Conservation (phyloP, 2,113 vertebrate species). For the Platycercus adscitus region DNA sequence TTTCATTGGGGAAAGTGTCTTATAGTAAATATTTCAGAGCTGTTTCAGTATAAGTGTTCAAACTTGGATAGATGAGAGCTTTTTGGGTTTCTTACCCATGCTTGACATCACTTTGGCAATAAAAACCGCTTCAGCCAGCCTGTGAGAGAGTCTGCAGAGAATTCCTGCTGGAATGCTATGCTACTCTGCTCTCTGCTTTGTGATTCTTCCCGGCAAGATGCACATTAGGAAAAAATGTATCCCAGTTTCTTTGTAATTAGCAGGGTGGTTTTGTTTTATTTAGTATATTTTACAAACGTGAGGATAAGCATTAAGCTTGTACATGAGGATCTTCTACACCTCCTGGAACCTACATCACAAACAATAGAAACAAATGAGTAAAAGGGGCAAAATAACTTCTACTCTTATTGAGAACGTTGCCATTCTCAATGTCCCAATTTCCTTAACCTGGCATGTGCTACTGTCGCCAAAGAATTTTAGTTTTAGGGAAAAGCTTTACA, state of each 20-base stretch:
- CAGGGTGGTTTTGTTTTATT: background rate
- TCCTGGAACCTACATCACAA: background rate
- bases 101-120: constrained; percentile 35
- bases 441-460: background rate
- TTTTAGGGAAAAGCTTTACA: background rate
- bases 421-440: background rate
- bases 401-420: background rate
- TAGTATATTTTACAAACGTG: background rate
- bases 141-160: constrained; percentile 29
- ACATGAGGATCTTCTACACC: background rate
- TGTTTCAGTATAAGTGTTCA: background rate
- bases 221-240: background rate
- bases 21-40: constrained; percentile 7
- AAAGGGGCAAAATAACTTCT: background rate
- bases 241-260: background rate
- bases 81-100: constrained; percentile 16
- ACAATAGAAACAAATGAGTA: background rate
- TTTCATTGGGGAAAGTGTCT: constrained; percentile 13
- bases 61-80: background rate
- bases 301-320: background rate
- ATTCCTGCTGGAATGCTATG: background rate
- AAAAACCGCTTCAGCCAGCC: background rate
- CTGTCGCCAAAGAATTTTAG: background rate
- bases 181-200: background rate
- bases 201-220: background rate